Evolutionary conservation across 1,140 invertebrate genomes (phyloP), one percentile per base, ranked within the genome.

Genomic region (Parapsyche elsis): DNA sequence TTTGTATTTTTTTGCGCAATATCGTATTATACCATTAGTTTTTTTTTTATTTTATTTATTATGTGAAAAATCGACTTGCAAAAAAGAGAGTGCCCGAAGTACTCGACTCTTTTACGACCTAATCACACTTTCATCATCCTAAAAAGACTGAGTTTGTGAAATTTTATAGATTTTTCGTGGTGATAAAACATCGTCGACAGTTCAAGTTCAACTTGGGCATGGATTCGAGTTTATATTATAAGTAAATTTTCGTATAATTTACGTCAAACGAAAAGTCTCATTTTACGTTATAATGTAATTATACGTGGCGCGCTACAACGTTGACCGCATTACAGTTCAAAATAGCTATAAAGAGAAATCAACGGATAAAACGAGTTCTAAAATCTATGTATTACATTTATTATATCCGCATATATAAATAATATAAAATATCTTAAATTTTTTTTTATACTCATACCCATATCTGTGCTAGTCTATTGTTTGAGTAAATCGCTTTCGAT

Each of bases 311-410:
- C 64, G 64, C 24, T 24, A 67, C 24, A 67, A 67, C 64, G 64
- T 67, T 67, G 64, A 67, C 64, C 64, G 64, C 64, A 67, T 67
- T 67, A 67, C 64, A 67, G 64, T 67, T 67, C 64, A 67, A 67
- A 67, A 67, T 67, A 67, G 24, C 64, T 23, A 67, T 67, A 67
- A 67, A 67, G 64, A 67, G 64, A 67, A 67, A 67, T 67, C 64
- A 67, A 67, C 64, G 23, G 24, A 67, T 23, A 67, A 67, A 67
- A 67, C 64, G 64, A 67, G 64, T 67, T 67, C 64, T 67, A 67
- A 67, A 67, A 26, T 26, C 64, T 21, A 10, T 67, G 64, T 67
- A 67, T 67, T 24, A 23, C 64, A 23, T 67, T 67, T 67, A 67
- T 67, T 67, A 67, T 67, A 23, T 67, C 21, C 24, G 23, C 10